A percentile compares a stretch with the other conserved stretches of the same genome.
Conservation (phyloP, 2,888 invertebrate genomes). For the Cepaea hortensis region DNA sequence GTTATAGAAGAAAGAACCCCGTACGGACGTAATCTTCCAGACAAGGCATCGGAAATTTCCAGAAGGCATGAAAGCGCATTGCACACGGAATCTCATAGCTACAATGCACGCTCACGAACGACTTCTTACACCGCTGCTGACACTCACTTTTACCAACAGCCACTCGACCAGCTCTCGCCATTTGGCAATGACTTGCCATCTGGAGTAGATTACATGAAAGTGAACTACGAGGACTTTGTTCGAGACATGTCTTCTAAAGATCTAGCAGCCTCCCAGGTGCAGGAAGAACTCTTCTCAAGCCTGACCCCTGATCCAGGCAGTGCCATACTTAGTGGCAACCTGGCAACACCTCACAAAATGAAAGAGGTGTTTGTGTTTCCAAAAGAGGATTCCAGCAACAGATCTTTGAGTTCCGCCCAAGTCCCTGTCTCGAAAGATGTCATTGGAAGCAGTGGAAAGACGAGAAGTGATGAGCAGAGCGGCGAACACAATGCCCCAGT, state of each 20-base stretch:
- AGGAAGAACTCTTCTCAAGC: not conserved
- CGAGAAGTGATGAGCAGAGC: not conserved
- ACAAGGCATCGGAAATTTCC: not conserved
- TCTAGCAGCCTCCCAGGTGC: not conserved
- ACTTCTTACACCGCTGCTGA: not conserved
- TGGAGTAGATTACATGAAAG: not conserved
- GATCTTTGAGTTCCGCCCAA: not conserved
- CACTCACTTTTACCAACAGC: not conserved
- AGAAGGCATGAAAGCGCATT: not conserved
- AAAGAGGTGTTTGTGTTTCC: conserved; percentile 33
- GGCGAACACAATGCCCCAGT: not conserved
- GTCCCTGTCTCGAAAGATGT: not conserved
- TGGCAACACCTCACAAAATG: conserved; percentile 21
- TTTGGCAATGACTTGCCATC: conserved; percentile 1
- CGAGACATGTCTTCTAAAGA: conserved; percentile 30
- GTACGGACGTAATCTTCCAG: not conserved
- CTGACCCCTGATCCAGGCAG: not conserved
- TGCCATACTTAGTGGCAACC: conserved; percentile 42
- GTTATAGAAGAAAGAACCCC: not conserved
- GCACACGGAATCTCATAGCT: not conserved
- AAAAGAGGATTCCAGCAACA: not conserved
- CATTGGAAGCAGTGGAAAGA: not conserved
- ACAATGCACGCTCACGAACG: not conserved
- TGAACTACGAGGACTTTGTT: conserved; percentile 39
- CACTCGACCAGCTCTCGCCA: not conserved